Base-by-base conservation (phyloP, 2,113 vertebrate genomes). In the Pica pica region DNA sequence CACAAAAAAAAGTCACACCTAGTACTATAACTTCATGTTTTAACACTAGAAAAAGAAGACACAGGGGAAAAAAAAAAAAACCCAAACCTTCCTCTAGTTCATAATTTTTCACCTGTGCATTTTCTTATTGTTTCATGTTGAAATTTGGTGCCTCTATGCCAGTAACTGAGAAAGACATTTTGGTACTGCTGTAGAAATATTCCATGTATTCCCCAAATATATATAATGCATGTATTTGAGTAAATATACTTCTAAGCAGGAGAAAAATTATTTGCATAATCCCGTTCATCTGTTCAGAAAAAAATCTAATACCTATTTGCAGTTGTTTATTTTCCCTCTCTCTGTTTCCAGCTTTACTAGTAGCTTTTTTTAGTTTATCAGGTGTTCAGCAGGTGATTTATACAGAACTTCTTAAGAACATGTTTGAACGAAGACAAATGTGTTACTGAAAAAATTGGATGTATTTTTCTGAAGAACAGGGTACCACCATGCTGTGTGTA, bases 51-150 rank as follows among this genome's bases (percentile, higher is more conserved):
- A 68, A 71, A 87, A 30, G 19, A 47, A 13, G 14, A 22, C 1
- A 0, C 9, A 5, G 2, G 3, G 2, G 15, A 52, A 44, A 24
- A 13, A 3, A 22, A 56, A 44, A 19, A 13, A 1, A 0, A 1
- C 7, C 2, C 18, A 26, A 53, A 13, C 22, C 8, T 13, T 69
- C 13, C n/a, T 63, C 9, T 30, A 64, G 7, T 13, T 63, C 16
- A 21, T 21, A 10, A 35, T 76, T 79, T 15, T 10, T 93, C 23
- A 39, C 10, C 19, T 50, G 2, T 49, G 17, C 42, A 3, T 90
- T 70, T 80, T 73, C 28, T 21, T 63, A 24, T 1, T 39, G 8
- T 83, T 90, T 52, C 8, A 5, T 47, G 5, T 30, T 80, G 53
- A 60, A 68, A 57, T 69, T 81, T 80, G 13, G 7, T 68, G 27